Percentiles rank a stretch among this genome's conserved stretches.
These are phyloP conservation scores for Hystrix cristata DNA, from an alignment of 2,113 vertebrate genomes.

Conservation along the genomic window DNA sequence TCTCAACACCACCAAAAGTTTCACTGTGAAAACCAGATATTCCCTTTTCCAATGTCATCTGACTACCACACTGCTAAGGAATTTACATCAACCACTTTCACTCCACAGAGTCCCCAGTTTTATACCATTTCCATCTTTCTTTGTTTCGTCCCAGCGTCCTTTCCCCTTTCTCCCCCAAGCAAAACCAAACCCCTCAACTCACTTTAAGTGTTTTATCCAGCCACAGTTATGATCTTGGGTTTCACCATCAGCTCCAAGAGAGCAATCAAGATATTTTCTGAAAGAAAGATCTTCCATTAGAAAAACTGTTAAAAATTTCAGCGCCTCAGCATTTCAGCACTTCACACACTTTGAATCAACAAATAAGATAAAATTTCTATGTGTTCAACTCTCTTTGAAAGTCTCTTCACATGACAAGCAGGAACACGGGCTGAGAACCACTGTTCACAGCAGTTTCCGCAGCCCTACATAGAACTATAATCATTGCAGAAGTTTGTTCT, in stretches of 20 bases:
- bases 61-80: background rate
- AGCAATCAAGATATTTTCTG: background rate
- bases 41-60: conserved; percentile 3
- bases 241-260: conserved; percentile 11
- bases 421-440: background rate
- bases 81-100: background rate
- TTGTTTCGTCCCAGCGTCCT: background rate
- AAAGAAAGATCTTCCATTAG: background rate
- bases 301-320: background rate
- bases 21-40: background rate
- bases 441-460: background rate
- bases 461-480: background rate
- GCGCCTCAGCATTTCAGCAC: background rate
- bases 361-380: background rate
- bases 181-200: conserved; percentile 9
- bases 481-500: background rate
- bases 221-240: background rate
- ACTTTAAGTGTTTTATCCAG: background rate
- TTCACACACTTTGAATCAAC: background rate
- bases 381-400: background rate
- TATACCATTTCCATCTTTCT: background rate
- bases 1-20: background rate
- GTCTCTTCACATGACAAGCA: background rate
- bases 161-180: background rate
- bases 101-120: background rate